These are phyloP conservation scores for Craterocephalus amniculus DNA, from an alignment of 2,797 vertebrate species.

Conservation along the genomic window DNA sequence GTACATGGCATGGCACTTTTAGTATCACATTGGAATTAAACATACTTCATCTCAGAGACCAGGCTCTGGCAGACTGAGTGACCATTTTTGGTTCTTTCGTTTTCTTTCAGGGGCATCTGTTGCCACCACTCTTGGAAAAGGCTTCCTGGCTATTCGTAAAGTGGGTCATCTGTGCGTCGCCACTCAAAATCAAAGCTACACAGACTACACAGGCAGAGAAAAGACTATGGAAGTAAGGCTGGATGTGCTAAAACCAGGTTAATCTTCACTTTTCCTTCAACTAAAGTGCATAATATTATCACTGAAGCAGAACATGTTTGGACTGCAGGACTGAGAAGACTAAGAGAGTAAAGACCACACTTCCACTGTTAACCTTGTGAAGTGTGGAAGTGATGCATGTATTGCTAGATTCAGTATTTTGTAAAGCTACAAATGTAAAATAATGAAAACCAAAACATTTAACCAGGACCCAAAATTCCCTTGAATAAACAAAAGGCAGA, in stretches of 20 bases:
- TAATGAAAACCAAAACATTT: neutral
- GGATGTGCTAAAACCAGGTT: constrained; percentile 85
- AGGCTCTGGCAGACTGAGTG: neutral
- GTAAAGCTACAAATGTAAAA: neutral
- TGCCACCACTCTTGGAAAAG: constrained; percentile 81
- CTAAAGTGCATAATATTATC: neutral
- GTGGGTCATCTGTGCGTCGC: constrained; percentile 87
- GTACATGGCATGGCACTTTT: neutral
- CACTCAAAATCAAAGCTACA: constrained; percentile 80
- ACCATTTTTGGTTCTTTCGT: neutral
- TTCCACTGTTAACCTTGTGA: neutral
- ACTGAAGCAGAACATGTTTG: constrained; percentile 4
- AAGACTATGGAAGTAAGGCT: constrained; percentile 87
- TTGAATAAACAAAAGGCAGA: too few species aligned
- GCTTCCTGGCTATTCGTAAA: constrained; percentile 89
- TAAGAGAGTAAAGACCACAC: neutral
- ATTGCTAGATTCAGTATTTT: neutral
- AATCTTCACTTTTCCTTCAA: constrained; percentile 22
- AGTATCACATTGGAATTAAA: neutral
- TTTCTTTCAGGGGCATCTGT: constrained; percentile 78
- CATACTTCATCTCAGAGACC: neutral
- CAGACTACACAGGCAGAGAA: constrained; percentile 82
- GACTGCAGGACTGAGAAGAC: too few species aligned
- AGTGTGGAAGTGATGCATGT: neutral
- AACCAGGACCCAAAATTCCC: neutral